Base-by-base conservation (phyloP, 2,113 vertebrate species). In the Theropithecus gelada region DNA sequence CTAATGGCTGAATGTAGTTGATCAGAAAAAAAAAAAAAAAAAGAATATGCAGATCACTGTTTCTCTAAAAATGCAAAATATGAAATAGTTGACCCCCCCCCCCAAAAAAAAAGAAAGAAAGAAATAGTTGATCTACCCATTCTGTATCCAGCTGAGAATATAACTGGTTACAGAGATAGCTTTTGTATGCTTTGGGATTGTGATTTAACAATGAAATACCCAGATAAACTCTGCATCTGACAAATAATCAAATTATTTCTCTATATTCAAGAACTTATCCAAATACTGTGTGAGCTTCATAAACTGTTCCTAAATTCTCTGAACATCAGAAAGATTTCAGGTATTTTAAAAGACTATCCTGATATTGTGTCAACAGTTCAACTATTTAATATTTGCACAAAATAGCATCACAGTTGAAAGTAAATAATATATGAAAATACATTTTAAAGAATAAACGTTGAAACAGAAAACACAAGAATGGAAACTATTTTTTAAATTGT, bases 11-110 rank as follows among this genome's bases (percentile, higher is more conserved):
- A 75, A 88, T 72, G 80, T 75, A 94, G 88, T 45, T 95, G 50
- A 93, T 88, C 45, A 81, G 18, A 27, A 18, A n/a, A 52, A 86
- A 76, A 52, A 86, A 86, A 75, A 81, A 80, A 61, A 48, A 45
- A 45, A 90, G 40, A 64, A 88, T 68, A 85, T 64, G 90, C 80
- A 88, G 52, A 94, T 30, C 20, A 89, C 5, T 73, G 6, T 90
- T 73, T 22, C 82, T 96, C 78, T 97, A 93, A 95, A 96, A 96
- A 75, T 90, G 61, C 22, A 95, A 97, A 90, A 81, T 93, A 68
- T 85, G 52, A 95, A 78, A 80, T 25, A 94, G 25, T 64, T 91
- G 18, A 84, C 14, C 61, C 61, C 43, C 43, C 14, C 61, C 61
- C 43, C 43, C 6, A 80, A 88, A 61, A 59, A 81, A 52, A 45